These are phyloP conservation scores for Drosophila sp. DNA, from an alignment of 1,140 invertebrate genomes.

Conservation along the genomic window DNA sequence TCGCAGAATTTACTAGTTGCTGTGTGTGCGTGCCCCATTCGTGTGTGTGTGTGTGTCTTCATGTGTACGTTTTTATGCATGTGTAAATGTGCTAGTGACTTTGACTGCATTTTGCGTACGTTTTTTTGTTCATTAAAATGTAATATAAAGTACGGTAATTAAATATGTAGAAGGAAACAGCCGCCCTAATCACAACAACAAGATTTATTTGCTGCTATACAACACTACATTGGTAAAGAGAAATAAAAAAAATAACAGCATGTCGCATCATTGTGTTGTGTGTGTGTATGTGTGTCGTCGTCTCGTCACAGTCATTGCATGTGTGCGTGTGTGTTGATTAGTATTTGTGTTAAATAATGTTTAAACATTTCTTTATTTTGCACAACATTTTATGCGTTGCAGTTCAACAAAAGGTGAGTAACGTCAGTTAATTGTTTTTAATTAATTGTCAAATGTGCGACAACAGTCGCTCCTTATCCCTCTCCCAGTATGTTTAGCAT, in stretches of 20 bases:
- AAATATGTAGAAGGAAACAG: constrained; percentile 44
- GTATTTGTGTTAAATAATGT: constrained; percentile 77
- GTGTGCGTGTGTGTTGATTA: constrained; percentile 45
- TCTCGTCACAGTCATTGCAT: constrained; percentile 42
- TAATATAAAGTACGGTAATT: constrained; percentile 50
- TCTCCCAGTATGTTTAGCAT: constrained; percentile 1
- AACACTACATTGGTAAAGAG: constrained; percentile 35
- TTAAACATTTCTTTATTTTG: constrained; percentile 69
- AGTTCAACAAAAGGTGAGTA: constrained; percentile 66
- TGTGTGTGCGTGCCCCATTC: constrained; percentile 60
- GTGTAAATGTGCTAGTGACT: constrained; percentile 57
- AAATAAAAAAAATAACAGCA: constrained; percentile 46
- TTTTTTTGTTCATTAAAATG: constrained; percentile 52
- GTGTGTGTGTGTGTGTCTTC: constrained; percentile 42
- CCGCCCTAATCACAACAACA: constrained; percentile 35
- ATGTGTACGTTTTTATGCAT: constrained; percentile 42
- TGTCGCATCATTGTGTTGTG: constrained; percentile 48
- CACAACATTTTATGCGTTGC: constrained; percentile 59
- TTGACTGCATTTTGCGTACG: constrained; percentile 75
- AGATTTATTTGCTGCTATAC: constrained; percentile 41
- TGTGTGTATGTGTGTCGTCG: constrained; percentile 44
- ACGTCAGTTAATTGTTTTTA: constrained; percentile 57
- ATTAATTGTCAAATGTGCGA: constrained; percentile 65
- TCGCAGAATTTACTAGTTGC: constrained; percentile 79
- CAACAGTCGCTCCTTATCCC: constrained; percentile 34